These are phyloP conservation scores for Poecilia picta DNA, from an alignment of 2,797 vertebrate genomes.

Conservation along the genomic window DNA sequence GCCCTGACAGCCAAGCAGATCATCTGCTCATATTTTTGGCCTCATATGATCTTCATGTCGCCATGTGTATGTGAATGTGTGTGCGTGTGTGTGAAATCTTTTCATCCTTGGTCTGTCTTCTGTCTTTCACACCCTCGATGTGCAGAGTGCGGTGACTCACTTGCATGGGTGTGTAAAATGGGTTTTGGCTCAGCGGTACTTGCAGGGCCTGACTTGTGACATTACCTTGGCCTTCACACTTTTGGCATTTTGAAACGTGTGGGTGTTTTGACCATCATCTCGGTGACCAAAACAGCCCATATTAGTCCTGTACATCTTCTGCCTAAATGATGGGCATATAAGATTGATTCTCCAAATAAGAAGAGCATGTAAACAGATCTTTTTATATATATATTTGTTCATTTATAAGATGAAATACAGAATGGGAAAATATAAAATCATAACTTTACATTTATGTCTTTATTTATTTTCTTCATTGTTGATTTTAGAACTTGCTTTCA, in stretches of 20 bases:
- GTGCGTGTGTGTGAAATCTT: conserved; percentile 17
- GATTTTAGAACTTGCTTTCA: background rate
- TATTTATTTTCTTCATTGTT: background rate
- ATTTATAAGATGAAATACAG: background rate
- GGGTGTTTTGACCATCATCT: conserved; percentile 28
- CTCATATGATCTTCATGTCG: conserved; percentile 30
- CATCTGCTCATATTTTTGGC: conserved; percentile 62
- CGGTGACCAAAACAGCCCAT: conserved; percentile 36
- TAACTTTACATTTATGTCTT: background rate
- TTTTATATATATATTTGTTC: background rate
- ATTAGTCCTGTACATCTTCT: conserved; percentile 11
- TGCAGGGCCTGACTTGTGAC: conserved; percentile 30
- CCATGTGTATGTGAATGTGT: conserved; percentile 6
- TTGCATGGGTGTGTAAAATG: conserved; percentile 25
- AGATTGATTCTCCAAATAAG: background rate
- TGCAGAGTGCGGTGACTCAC: conserved; percentile 52
- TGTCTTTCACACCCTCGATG: conserved; percentile 65
- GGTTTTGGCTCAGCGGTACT: conserved; percentile 10
- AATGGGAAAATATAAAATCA: background rate
- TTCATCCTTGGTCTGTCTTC: conserved; percentile 40
- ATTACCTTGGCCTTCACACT: conserved; percentile 42
- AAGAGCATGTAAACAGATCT: background rate
- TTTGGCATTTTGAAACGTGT: conserved; percentile 10
- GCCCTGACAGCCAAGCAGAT: conserved; percentile 54
- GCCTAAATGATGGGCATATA: background rate